Evolutionary conservation across 2,797 vertebrate species (phyloP).

Genomic region (Protonibea diacanthus): DNA sequence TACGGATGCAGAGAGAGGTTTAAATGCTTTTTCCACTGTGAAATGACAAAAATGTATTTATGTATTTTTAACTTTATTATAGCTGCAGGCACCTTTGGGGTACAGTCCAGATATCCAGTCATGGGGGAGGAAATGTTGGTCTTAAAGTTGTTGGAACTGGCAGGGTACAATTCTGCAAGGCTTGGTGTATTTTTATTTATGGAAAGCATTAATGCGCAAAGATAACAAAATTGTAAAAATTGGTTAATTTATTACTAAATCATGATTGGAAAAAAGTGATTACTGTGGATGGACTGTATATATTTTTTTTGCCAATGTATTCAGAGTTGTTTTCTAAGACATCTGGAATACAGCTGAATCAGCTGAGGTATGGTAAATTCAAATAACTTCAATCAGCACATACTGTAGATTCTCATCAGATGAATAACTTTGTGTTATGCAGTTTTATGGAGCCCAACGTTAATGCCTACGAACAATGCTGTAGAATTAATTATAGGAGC

Average conservation of each 20-base stretch:
- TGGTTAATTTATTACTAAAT: not conserved
- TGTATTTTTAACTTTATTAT: conserved; percentile 6
- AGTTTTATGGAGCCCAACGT: too few species aligned
- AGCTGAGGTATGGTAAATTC: not conserved
- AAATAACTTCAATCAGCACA: not conserved
- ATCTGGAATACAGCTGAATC: not conserved
- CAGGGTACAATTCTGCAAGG: not conserved
- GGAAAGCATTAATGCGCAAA: conserved; percentile 5
- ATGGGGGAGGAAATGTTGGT: conserved; percentile 3
- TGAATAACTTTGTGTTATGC: not conserved
- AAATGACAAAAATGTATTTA: conserved; percentile 31
- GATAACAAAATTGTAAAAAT: conserved; percentile 10
- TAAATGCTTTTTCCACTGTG: conserved; percentile 30
- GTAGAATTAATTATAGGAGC: not conserved
- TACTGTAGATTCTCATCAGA: too few species aligned
- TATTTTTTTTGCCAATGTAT: not conserved
- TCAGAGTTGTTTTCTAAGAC: not conserved
- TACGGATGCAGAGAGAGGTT: conserved; percentile 11
- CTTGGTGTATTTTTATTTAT: conserved; percentile 17
- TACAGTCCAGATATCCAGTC: conserved; percentile 5
- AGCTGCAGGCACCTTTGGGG: conserved; percentile 14
- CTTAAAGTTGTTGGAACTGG: conserved; percentile 14
- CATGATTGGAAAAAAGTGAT: not conserved
- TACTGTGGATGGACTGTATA: not conserved
- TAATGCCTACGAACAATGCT: too few species aligned